Evolutionary conservation across 1,140 invertebrate genomes (phyloP), one percentile per base, ranked within the genome.

Genomic region (Drosophila littoralis): DNA sequence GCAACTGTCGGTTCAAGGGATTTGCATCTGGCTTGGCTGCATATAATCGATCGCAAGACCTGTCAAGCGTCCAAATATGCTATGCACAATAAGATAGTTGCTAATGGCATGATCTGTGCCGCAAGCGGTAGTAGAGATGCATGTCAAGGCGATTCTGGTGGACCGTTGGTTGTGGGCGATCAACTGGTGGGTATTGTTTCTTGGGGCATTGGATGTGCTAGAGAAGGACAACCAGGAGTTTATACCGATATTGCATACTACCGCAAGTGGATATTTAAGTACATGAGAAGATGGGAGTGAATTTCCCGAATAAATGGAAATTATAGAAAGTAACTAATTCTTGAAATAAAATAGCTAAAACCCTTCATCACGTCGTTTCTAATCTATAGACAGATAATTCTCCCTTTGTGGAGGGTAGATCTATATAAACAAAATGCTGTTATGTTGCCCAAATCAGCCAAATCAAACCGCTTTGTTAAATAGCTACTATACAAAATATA

Each of bases 21-120:
- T 0, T 50, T 50, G 28, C 12, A n/a, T 1, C n/a, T 2, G n/a
- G 12, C 12, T 2, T 0, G 1, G 7, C 10, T 50, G 10, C n/a
- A 7, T 2, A 7, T 50, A 0, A 50, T 50, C 2, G 28, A 17
- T 32, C 12, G 6, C 12, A n/a, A 13, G 6, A 2, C 12, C 15
- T 50, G 48, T 22, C 12, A 7, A 1, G 3, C 1, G 1, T 50
- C 48, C 28, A 7, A 28, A 13, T 50, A 13, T n/a, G 10, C 1
- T 7, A 3, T 12, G 0, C 0, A 2, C 2, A 0, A 1, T 4
- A 48, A 2, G 6, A 5, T 0, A 7, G 4, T 50, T 15, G 4
- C 2, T 6, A n/a, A 28, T 0, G 52, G 36, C 13, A 55, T 40
- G 52, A 5, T 55, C 12, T 55, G 52, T 55, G 36, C 52, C 12